Evolutionary conservation across 2,888 invertebrate genomes (phyloP), one percentile per base, ranked within the genome.

Genomic region (Sphecodes monilicornis): DNA sequence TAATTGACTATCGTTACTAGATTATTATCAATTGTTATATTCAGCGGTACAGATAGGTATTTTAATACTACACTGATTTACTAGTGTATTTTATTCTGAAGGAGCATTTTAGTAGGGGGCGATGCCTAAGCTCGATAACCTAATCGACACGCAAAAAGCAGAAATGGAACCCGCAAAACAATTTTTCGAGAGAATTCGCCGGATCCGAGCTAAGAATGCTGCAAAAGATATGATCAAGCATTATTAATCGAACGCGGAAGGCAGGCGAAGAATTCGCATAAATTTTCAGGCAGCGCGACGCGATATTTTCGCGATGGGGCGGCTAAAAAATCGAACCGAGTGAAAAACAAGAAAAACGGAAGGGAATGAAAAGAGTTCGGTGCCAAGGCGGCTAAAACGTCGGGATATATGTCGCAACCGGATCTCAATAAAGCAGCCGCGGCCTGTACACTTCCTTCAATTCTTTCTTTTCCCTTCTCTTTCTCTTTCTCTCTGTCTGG

Each of bases 401-500:
- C 3, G 43, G 36, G 64, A 74, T 43, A 57, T 82, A 82, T 84
- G 54, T 70, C 77, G 60, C 64, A n/a, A 46, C 18, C 57, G 82
- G 73, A 73, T 76, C 83, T 76, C 50, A 69, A 82, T 83, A 70
- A 82, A 82, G 32, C 83, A 73, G 22, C 50, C 4, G 64, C 68
- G 36, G 36, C 32, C 39, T 29, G 41, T 36, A 50, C 22, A 18
- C 29, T 64, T 64, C 64, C 64, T 60, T 60, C 60, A 32, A 60
- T 29, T 18, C 60, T 29, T 60, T 18, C 29, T 29, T 29, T 29
- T 64, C 32, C 6, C 32, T 13, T 32, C 22, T 4, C 36, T 22
- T 4, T 36, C 36, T 66, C 36, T 36, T n/a, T 36, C 46, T 16
- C 41, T 32, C 18, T 43, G 16, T 26, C 1, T 10, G 69, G 26